Evolutionary conservation across 2,113 vertebrate species (phyloP).

Genomic region (Centrocercus urophasianus): DNA sequence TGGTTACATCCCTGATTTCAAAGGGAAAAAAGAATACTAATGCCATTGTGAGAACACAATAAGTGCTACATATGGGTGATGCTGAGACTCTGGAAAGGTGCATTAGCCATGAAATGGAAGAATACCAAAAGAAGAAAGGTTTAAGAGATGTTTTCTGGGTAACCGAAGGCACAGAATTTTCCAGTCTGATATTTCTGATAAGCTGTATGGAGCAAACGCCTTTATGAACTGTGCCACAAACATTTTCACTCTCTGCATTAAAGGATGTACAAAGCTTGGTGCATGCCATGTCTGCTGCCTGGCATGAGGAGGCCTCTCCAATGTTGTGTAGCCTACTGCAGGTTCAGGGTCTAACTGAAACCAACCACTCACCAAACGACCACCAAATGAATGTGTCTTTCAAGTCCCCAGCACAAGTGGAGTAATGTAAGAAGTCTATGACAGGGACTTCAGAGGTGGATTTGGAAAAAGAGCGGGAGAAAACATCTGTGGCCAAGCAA

Average conservation of each 20-base stretch:
- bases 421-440: not conserved
- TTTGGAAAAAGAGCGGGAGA: not conserved
- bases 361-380: no score
- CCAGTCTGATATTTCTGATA: not conserved
- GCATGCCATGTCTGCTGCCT: rapidly evolving
- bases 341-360: not conserved
- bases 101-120: not conserved
- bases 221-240: not conserved
- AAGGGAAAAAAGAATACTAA: not conserved
- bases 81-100: not conserved
- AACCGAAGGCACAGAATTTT: not conserved
- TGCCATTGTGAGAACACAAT: not conserved
- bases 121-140: not conserved
- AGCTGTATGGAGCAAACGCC: not conserved
- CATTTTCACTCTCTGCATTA: not conserved
- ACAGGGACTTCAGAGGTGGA: not conserved
- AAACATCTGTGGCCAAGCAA: not conserved
- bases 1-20: not conserved
- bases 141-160: not conserved
- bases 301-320: not conserved
- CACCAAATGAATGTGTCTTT: not conserved
- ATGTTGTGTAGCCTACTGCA: rapidly evolving
- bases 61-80: not conserved
- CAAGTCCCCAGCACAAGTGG: not conserved
- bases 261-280: not conserved